Evolutionary conservation across 2,113 vertebrate genomes (phyloP).

Genomic region (Genyomyrus donnyi): DNA sequence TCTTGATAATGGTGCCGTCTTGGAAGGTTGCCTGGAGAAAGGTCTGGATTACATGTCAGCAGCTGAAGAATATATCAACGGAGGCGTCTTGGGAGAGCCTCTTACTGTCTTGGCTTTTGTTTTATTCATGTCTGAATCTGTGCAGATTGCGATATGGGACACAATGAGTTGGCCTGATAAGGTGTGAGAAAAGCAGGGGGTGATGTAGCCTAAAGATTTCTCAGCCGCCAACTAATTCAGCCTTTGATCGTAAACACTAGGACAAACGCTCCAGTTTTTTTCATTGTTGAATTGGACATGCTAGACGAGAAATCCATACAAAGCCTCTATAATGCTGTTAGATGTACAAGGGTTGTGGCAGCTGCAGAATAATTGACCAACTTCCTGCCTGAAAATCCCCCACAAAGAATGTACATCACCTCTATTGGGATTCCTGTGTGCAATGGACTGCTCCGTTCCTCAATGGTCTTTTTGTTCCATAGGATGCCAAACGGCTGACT

Average conservation of each 20-base stretch:
- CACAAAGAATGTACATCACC: not conserved
- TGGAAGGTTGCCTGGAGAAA: constrained; percentile 16
- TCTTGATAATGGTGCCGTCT: constrained; percentile 1
- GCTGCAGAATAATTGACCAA: not conserved
- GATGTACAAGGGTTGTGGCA: not conserved
- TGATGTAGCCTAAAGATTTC: not conserved
- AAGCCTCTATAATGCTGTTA: not conserved
- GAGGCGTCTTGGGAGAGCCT: not conserved
- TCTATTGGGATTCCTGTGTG: not conserved
- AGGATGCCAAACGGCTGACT: constrained; percentile 2
- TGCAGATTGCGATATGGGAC: not conserved
- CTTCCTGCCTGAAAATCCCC: not conserved
- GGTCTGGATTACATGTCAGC: constrained; percentile 22
- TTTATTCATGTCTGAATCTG: constrained; percentile 8
- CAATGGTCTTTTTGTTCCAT: constrained; percentile 9
- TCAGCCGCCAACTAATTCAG: not conserved
- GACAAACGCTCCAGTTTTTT: not conserved
- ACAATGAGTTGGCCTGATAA: not conserved
- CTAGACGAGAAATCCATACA: not conserved
- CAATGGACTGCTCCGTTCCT: not conserved
- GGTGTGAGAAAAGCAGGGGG: not conserved
- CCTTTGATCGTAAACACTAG: not conserved
- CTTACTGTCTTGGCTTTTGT: not conserved
- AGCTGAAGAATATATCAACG: not conserved
- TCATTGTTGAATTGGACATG: not conserved